Evolutionary conservation across 2,113 vertebrate species (phyloP).

Genomic region (Galeopterus variegatus): DNA sequence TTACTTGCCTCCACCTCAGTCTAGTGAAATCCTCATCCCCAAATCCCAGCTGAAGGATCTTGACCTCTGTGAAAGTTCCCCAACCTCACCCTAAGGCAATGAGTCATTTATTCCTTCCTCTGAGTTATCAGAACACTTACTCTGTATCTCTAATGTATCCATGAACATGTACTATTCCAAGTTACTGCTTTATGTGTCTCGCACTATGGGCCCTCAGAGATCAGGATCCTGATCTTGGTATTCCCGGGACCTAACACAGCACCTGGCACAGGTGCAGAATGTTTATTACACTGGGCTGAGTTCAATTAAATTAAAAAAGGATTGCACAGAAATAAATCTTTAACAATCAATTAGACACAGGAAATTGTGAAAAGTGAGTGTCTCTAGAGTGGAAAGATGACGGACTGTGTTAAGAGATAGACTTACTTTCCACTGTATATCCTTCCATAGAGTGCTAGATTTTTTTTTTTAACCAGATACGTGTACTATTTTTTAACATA

Average conservation of each 20-base stretch:
- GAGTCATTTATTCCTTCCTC: conserved; percentile 1
- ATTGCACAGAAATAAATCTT: conserved; percentile 48
- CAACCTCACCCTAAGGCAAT: background rate
- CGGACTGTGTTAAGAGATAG: background rate
- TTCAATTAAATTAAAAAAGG: background rate
- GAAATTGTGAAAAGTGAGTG: background rate
- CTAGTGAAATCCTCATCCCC: background rate
- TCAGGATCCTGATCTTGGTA: background rate
- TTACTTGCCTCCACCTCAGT: background rate
- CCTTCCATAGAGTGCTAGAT: background rate
- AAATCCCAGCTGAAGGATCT: background rate
- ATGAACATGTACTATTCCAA: background rate
- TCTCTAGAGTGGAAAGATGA: conserved; percentile 24
- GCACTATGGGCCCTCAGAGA: background rate
- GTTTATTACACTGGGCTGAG: background rate
- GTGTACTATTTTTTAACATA: background rate
- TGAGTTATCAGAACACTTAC: background rate
- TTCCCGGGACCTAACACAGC: background rate
- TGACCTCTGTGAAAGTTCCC: background rate
- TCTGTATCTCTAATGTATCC: background rate
- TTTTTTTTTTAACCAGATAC: background rate
- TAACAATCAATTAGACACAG: conserved; percentile 1
- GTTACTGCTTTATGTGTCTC: background rate
- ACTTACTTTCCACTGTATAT: background rate
- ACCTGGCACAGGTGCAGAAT: background rate